Percentiles rank a stretch among this genome's conserved stretches.
Evolutionary conservation across 2,888 invertebrate genomes (phyloP).

Genomic region (Carabus problematicus): DNA sequence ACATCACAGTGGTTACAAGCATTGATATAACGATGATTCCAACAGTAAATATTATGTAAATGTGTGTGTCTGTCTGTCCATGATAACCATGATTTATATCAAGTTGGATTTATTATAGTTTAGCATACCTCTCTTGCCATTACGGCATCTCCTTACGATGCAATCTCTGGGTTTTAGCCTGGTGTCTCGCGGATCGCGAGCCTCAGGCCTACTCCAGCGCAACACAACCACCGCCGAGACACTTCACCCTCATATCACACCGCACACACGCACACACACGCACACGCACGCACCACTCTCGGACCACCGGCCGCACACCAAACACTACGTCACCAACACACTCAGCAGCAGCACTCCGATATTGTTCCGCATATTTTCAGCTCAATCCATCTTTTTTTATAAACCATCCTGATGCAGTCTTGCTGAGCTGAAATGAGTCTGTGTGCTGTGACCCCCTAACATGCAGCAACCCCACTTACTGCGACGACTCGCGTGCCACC

Average conservation of each 20-base stretch:
- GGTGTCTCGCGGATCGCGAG: constrained; percentile 40
- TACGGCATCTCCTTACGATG: constrained; percentile 73
- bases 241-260: constrained; percentile 45
- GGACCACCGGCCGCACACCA: constrained; percentile 45
- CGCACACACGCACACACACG: background rate
- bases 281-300: constrained; percentile 27
- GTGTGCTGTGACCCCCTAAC: constrained; percentile 55
- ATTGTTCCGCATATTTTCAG: constrained; percentile 53
- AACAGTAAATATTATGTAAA: constrained; percentile 33
- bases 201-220: constrained; percentile 39
- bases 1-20: constrained; percentile 21
- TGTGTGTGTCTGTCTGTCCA: too few relatives aligned
- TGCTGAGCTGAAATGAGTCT: constrained; percentile 52
- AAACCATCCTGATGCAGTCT: constrained; percentile 52
- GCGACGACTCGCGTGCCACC: constrained; percentile 55
- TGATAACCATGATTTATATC: constrained; percentile 24
- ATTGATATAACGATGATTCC: constrained; percentile 5
- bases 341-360: constrained; percentile 54
- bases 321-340: constrained; percentile 51
- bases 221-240: constrained; percentile 50
- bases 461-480: constrained; percentile 58
- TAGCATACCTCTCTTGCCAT: constrained; percentile 73
- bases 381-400: constrained; percentile 55
- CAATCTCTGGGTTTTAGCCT: constrained; percentile 55
- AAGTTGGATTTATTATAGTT: constrained; percentile 20